Evolutionary conservation across 1,140 invertebrate species (phyloP), one percentile per base, ranked within the genome.

Genomic region (Drosophila dunni): DNA sequence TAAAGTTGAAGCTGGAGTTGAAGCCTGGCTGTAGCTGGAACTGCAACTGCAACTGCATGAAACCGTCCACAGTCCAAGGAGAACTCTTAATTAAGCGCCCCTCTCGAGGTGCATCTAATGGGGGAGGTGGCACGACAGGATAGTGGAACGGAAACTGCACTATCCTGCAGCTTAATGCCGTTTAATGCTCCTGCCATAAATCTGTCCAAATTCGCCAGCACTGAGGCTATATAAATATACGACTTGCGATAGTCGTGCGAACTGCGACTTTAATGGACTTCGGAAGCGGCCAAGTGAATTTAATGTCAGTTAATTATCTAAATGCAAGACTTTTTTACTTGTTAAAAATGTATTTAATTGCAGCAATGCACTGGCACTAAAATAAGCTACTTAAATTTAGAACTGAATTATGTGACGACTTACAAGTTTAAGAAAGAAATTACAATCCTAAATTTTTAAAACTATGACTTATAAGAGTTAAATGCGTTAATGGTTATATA

Each of bases 201-300:
- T 88, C 80, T 89, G 77, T 79, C 84, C 69, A 77, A 88, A 89
- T 84, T 70, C 77, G 67, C 72, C 70, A 67, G 68, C 74, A 60
- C 42, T 57, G 46, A 9, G 75, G 81, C 81, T 68, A 76, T 88
- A 88, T 86, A 85, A 85, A 85, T 78, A 81, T 81, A 81, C 78
- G 78, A 86, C 78, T 70, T 48, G 79, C 78, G 79, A 78, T 84
- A 84, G 81, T 75, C 65, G 17, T 44, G 70, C 60, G 66, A 72
- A 89, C 66, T 50, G 76, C 38, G 67, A 75, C 67, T 89, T 89
- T 88, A 72, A 81, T 81, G 82, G 72, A 51, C 67, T 9, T 45
- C 29, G 68, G 68, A 48, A 17, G 15, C 42, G 45, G 53, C 72
- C 75, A 78, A 81, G 78, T 80, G 76, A 80, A 89, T 81, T 88